These are phyloP conservation scores for Cassiopea xamachana DNA, from an alignment of 30 jellyfish, hydroid and myxozoan genomes.

Conservation along the genomic window DNA sequence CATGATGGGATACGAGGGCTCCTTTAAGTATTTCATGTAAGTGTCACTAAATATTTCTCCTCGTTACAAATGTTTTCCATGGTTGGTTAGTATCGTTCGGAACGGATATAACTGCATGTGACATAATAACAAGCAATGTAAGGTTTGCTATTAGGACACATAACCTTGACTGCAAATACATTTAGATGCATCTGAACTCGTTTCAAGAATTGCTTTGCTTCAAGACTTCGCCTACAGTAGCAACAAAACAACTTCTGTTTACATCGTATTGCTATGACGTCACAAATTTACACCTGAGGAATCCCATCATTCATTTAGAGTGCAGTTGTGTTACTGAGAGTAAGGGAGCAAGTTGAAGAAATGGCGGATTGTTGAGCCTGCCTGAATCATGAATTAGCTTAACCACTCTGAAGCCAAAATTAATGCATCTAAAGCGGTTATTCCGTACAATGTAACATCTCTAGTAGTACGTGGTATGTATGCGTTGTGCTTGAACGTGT, in stretches of 20 bases:
- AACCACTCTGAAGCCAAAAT: slow-evolving; percentile 32
- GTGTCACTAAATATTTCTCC: neutral
- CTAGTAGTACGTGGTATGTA: slow-evolving; percentile 31
- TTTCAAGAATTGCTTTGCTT: neutral
- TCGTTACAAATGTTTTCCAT: too few relatives aligned
- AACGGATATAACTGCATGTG: too few relatives aligned
- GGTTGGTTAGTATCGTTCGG: too few relatives aligned
- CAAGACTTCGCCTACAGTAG: neutral
- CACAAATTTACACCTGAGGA: slow-evolving; percentile 56
- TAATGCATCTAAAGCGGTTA: neutral
- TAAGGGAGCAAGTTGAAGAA: slow-evolving; percentile 60
- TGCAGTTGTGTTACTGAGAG: slow-evolving; percentile 57
- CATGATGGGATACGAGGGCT: slow-evolving; percentile 59
- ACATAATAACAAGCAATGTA: too few relatives aligned
- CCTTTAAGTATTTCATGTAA: slow-evolving; percentile 13
- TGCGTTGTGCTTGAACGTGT: neutral
- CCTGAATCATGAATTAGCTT: slow-evolving; percentile 19
- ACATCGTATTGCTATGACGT: slow-evolving; percentile 15
- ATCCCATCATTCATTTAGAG: slow-evolving; percentile 58
- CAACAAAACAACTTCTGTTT: neutral
- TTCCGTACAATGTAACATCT: slow-evolving; percentile 50
- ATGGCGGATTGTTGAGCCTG: slow-evolving; percentile 61
- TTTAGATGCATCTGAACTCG: neutral
- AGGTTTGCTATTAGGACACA: too few relatives aligned
- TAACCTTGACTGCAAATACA: too few relatives aligned